phyloP scores from a whole-genome alignment of 2,113 vertebrate species.

The Nothoprocta pentlandii region DNA sequence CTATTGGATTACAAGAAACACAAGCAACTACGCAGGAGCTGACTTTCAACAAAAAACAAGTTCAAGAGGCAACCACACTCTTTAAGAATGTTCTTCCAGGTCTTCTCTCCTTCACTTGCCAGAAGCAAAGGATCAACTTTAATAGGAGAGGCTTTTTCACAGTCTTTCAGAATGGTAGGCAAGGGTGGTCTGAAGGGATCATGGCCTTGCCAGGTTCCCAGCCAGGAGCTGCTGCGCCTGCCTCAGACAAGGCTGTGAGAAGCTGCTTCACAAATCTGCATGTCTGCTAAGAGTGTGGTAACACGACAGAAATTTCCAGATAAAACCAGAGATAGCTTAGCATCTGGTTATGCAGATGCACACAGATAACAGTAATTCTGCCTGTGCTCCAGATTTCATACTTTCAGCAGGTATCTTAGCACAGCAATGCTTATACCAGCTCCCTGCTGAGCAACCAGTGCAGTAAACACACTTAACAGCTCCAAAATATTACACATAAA shows the following conservation, averaged over 20 bases:
- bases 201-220: not conserved
- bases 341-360: not conserved
- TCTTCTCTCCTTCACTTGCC: not conserved
- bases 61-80: not conserved
- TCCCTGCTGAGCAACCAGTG: not conserved
- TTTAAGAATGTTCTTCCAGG: not conserved
- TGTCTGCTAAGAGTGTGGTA: fast-evolving
- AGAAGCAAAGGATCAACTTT: not conserved
- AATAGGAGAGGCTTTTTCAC: not conserved
- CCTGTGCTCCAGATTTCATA: not conserved
- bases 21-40: not conserved
- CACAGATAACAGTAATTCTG: not conserved
- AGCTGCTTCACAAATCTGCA: fast-evolving
- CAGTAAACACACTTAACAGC: not conserved
- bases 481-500: not conserved
- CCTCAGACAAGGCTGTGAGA: fast-evolving
- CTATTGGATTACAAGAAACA: not conserved
- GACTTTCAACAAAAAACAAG: not conserved
- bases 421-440: not conserved
- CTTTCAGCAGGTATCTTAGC: not conserved
- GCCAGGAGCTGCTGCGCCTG: not conserved
- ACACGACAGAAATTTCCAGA: not conserved
- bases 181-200: not conserved
- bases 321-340: not conserved
- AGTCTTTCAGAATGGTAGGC: not conserved